These are phyloP conservation scores for Coreoperca whiteheadi DNA, from an alignment of 2,113 vertebrate genomes.

Conservation along the genomic window DNA sequence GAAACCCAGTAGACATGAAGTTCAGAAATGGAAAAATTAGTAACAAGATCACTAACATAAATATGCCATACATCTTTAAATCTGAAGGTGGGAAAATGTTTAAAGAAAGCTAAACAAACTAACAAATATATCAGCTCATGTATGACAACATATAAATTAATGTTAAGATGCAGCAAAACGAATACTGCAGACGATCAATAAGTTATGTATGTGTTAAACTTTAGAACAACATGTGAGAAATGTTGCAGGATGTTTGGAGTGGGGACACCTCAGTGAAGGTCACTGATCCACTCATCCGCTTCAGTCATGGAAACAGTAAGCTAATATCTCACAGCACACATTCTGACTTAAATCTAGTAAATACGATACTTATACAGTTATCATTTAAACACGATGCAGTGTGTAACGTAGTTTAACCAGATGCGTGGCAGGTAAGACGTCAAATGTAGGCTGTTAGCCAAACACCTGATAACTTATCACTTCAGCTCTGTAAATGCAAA, in stretches of 20 bases:
- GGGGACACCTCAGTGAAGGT: slow-evolving; percentile 67
- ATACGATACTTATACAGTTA: accelerated
- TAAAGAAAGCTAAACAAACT: not conserved
- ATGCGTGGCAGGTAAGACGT: not conserved
- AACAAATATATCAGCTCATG: not conserved
- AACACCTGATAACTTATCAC: not conserved
- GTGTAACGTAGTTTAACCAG: too few relatives aligned
- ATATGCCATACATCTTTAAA: not conserved
- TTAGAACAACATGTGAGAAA: slow-evolving; percentile 5
- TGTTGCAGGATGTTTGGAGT: slow-evolving; percentile 31
- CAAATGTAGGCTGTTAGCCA: not conserved
- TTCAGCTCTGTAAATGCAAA: not conserved
- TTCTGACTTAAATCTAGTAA: accelerated
- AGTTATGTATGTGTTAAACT: accelerated
- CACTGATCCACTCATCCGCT: slow-evolving; percentile 22
- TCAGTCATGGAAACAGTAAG: not conserved
- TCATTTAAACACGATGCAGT: not conserved
- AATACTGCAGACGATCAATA: not conserved
- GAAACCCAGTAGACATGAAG: not conserved
- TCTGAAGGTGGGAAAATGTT: too few relatives aligned
- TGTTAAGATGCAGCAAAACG: not conserved
- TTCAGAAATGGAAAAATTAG: not conserved
- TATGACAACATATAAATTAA: not conserved
- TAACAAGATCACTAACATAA: not conserved
- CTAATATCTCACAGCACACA: not conserved